A percentile compares a stretch with the other conserved stretches of the same genome.
These are phyloP conservation scores for Ptychodera flava DNA, from an alignment of 35 echinoderm and acorn worm species.

Conservation along the genomic window DNA sequence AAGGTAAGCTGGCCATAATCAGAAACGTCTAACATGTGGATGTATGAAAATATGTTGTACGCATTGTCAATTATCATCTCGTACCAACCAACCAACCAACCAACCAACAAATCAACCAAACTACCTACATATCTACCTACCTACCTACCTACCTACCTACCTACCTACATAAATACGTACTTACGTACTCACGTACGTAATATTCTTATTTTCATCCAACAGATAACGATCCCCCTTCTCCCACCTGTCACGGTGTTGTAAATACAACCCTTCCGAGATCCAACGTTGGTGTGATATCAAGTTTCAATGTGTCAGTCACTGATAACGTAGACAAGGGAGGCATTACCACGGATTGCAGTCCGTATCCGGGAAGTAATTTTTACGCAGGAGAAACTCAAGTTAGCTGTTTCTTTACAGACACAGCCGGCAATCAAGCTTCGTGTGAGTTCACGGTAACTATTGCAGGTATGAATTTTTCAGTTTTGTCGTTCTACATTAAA, in stretches of 20 bases:
- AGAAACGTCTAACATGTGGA: not conserved
- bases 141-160: not conserved
- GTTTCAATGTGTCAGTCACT: not conserved
- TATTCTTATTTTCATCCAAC: not conserved
- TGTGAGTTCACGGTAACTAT: not conserved
- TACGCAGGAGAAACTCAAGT: not conserved
- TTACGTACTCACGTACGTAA: not conserved
- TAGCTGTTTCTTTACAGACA: not conserved
- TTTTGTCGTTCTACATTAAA: too few relatives aligned
- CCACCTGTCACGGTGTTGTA: not conserved
- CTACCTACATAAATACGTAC: not conserved
- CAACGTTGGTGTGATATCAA: not conserved
- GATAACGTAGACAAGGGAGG: not conserved
- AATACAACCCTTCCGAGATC: not conserved
- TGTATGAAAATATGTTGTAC: not conserved
- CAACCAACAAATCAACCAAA: not conserved
- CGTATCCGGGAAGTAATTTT: not conserved
- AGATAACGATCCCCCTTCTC: not conserved
- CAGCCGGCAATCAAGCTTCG: not conserved
- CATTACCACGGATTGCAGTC: not conserved
- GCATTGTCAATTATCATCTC: not conserved
- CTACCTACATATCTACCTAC: not conserved
- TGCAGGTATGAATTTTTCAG: too few relatives aligned
- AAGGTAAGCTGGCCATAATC: not conserved
- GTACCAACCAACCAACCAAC: not conserved